Evolutionary conservation across 2,113 vertebrate species (phyloP), one percentile per base, ranked within the genome.

Genomic region (Glaucomys volans): DNA sequence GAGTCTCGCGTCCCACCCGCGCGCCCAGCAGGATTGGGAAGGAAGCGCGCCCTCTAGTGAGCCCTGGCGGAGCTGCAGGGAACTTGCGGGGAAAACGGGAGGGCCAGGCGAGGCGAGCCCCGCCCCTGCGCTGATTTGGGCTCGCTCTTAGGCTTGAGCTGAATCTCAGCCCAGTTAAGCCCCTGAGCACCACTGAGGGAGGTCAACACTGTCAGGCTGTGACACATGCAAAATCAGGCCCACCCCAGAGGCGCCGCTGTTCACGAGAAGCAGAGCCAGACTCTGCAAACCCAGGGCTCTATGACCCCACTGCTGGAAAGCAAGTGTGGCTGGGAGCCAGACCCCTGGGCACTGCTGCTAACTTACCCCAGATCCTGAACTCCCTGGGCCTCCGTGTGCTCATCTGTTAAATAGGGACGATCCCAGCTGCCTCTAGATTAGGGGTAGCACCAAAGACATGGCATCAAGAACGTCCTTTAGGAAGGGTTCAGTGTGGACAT

Each of bases 1-100:
- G 71, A 9, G 14, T 5, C 20, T 57, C 30, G 26, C 1, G 11
- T 4, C 3, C 52, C 16, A 4, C 35, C 10, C 35, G n/a, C 12
- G 0, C 7, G 6, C 6, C 32, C 3, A 18, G 4, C 6, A 9
- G 18, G 52, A 42, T 11, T 44, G 44, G 37, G 35, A 26, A 1
- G 59, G 59, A 28, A 62, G 59, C 28, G 59, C 10, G 4, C 90
- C 67, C 44, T 84, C 77, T 69, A 20, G 62, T 66, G 90, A 87
- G 24, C 9, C 1, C 0, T 0, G 30, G n/a, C 44, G 50, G 44
- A 42, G 30, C 76, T 40, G 42, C 69, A 0, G 8, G 74, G 50
- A 44, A 44, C 4, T 40, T 16, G 35, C 37, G 2, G 28, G 4
- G 57, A 11, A 5, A 47, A 4, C 0, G 8, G 2, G 24, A 82